phyloP scores from a whole-genome alignment of 2,888 invertebrate genomes.

The Conomelus anceps region DNA sequence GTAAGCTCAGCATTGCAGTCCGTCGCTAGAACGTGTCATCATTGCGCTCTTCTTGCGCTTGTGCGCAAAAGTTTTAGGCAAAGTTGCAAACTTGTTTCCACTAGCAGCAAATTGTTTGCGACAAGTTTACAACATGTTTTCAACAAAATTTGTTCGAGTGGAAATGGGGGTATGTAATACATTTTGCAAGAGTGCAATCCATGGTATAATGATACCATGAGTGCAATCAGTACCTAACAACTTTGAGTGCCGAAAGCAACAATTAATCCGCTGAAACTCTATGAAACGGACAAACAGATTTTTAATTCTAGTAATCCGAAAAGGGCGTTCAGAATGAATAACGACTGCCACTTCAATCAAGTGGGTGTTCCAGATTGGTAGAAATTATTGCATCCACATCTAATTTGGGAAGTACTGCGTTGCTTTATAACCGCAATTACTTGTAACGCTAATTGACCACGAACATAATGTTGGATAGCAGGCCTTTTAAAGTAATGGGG shows the following conservation, averaged over 20 bases:
- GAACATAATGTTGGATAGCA: neutral
- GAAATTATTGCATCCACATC: neutral
- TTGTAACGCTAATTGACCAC: neutral
- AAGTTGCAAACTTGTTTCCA: too few relatives aligned
- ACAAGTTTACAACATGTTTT: too few relatives aligned
- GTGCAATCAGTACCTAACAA: neutral
- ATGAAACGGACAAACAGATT: neutral
- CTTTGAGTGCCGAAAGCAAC: neutral
- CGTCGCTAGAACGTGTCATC: too few relatives aligned
- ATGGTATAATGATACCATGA: too few relatives aligned
- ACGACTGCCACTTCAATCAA: neutral
- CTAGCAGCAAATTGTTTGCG: too few relatives aligned
- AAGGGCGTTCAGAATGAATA: neutral
- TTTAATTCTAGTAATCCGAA: neutral
- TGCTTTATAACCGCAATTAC: neutral
- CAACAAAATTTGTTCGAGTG: too few relatives aligned
- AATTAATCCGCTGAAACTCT: neutral
- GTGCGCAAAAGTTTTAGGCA: too few relatives aligned
- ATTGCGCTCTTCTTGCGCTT: too few relatives aligned
- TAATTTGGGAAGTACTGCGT: neutral
- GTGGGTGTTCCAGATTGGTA: neutral
- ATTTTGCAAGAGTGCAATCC: too few relatives aligned
- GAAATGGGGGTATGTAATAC: too few relatives aligned
- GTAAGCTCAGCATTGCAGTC: too few relatives aligned
- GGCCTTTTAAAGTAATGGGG: neutral